A percentile compares a stretch with the other conserved stretches of the same genome.
phyloP scores from a whole-genome alignment of 1,140 invertebrate genomes.

The Zaprionus ornatus region DNA sequence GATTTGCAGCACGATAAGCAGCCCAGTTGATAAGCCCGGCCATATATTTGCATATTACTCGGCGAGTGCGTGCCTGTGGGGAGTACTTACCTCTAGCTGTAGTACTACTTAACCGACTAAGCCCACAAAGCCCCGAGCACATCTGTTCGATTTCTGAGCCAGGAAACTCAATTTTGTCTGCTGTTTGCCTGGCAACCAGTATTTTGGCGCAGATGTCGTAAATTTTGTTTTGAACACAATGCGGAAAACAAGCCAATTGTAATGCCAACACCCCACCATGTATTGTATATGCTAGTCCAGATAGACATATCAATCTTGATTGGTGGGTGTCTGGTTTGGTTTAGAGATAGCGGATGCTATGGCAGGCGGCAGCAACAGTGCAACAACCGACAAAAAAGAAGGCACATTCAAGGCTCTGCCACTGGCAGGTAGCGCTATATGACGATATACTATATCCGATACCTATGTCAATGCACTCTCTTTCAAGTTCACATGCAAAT shows the following conservation, averaged over 20 bases:
- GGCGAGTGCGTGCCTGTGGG: background rate
- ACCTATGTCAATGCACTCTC: slow-evolving; percentile 63
- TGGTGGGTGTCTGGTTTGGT: slow-evolving; percentile 15
- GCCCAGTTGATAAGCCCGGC: slow-evolving; percentile 53
- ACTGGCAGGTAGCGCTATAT: background rate
- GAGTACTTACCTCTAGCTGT: slow-evolving; percentile 19
- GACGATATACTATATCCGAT: slow-evolving; percentile 22
- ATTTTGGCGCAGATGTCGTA: slow-evolving; percentile 54
- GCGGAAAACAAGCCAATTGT: slow-evolving; percentile 47
- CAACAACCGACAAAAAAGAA: slow-evolving; percentile 38
- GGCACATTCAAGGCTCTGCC: slow-evolving; percentile 36
- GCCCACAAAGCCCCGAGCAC: slow-evolving; percentile 9
- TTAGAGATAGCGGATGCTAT: slow-evolving; percentile 22
- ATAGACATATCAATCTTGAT: slow-evolving; percentile 32
- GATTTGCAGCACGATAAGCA: slow-evolving; percentile 63
- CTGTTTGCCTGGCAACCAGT: slow-evolving; percentile 12
- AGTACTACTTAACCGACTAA: slow-evolving; percentile 11
- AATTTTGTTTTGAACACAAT: slow-evolving; percentile 33
- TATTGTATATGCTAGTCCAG: background rate
- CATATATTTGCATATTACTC: slow-evolving; percentile 71
- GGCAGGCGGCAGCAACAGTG: slow-evolving; percentile 7
- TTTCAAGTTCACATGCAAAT: slow-evolving; percentile 79
- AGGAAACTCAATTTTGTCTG: slow-evolving; percentile 15
- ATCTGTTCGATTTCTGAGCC: slow-evolving; percentile 36
- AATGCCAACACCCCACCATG: slow-evolving; percentile 1